Base-by-base conservation (phyloP, 2,113 vertebrate species). In the Aythya baeri region DNA sequence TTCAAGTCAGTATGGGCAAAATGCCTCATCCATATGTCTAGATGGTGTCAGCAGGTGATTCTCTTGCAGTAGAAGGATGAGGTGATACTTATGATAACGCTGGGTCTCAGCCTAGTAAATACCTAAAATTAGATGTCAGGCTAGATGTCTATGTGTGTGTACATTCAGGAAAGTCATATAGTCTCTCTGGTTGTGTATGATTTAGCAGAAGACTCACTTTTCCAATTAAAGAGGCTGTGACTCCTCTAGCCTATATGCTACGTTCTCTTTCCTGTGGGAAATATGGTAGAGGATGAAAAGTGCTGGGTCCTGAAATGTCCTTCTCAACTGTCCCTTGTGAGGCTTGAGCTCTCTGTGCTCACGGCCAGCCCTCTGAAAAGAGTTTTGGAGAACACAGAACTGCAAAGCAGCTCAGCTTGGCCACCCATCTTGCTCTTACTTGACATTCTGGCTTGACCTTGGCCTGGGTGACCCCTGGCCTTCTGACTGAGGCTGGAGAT, bases 321-420 rank as follows among this genome's bases (percentile, higher is more conserved):
- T 25, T 22, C 36, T 52, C 34, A 29, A 41, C 50, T 46, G 44
- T 26, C 46, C 23, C 9, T 38, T 9, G 7, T 27, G 38, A 12
- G 27, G 12, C 32, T 14, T 27, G 1, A 41, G n/a, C 15, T 27
- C 20, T 13, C 44, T 27, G 21, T 36, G 25, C 34, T 12, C 54
- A 11, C 8, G 63, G 7, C 38, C 29, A 27, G 12, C 2, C 62
- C n/a, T 62, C 22, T 46, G 22, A 0, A 3, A 22, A 17, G 3
- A 36, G 34, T 36, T 34, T 25, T 1, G 8, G 31, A 17, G 20
- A 8, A 38, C 0, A 22, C 1, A 8, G 34, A 41, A 50, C 17
- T 16, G n/a, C 22, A 11, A 3, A 20, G 12, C 0, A 9, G 7
- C 52, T 26, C 31, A 11, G 8, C 13, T 1, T 17, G 1, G 25